These are phyloP conservation scores for Melanotaenia trifasciata DNA, from an alignment of 2,797 vertebrate genomes.

Conservation along the genomic window DNA sequence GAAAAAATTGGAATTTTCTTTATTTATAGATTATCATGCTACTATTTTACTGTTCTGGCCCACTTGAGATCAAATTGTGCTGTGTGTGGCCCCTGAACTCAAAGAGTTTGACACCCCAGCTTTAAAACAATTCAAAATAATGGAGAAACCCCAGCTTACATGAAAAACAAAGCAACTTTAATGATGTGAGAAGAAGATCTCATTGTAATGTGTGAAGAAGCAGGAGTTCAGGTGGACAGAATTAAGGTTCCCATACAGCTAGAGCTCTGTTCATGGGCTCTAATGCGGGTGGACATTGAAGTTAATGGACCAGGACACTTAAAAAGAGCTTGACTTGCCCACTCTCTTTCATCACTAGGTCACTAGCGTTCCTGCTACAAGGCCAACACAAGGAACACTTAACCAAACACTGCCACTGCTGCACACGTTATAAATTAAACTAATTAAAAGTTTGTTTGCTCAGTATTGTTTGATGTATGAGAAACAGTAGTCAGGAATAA, in stretches of 20 bases:
- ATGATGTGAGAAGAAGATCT: background rate
- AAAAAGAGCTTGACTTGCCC: constrained; percentile 20
- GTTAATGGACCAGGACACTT: constrained; percentile 46
- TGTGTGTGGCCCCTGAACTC: no score
- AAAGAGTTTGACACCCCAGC: no score
- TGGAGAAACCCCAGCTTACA: background rate
- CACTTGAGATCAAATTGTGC: no score
- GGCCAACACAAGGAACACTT: constrained; percentile 8
- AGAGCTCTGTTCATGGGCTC: background rate
- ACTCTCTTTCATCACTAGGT: constrained; percentile 30
- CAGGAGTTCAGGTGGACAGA: constrained; percentile 24
- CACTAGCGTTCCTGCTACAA: constrained; percentile 14
- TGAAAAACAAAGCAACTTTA: background rate
- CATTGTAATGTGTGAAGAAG: constrained; percentile 4
- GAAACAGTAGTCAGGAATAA: background rate
- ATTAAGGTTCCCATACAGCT: background rate
- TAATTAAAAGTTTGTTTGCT: constrained; percentile 49
- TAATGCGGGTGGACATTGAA: constrained; percentile 29
- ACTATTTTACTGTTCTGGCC: no score
- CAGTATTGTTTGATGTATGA: constrained; percentile 35
- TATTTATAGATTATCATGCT: no score
- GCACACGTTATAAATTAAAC: constrained; percentile 40
- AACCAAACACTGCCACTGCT: constrained; percentile 8
- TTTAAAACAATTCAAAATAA: no score
- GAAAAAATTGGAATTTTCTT: no score